Conservation (phyloP, 2,888 invertebrate genomes). For the Hesperia comma region DNA sequence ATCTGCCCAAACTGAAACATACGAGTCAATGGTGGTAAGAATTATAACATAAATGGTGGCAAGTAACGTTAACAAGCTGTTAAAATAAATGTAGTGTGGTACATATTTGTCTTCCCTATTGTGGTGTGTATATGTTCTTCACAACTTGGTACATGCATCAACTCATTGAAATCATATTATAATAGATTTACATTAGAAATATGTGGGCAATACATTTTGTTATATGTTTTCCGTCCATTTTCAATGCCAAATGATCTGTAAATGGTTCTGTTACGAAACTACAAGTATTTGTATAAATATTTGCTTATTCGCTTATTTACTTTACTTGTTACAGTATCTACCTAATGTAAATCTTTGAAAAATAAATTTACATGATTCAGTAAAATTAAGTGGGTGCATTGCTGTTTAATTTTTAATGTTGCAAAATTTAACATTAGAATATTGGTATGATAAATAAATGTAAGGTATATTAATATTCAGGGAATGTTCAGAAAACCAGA, state of each 20-base stretch:
- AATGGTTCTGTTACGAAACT: constrained; percentile 61
- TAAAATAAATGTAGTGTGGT: constrained; percentile 38
- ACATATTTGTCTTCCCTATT: constrained; percentile 40
- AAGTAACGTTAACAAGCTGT: constrained; percentile 33
- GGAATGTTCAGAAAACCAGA: no score
- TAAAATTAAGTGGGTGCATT: background rate
- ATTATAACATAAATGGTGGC: constrained; percentile 19
- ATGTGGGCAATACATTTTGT: constrained; percentile 39
- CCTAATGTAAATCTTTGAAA: constrained; percentile 41
- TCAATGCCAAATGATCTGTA: constrained; percentile 63
- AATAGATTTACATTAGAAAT: constrained; percentile 46
- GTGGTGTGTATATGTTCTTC: constrained; percentile 48
- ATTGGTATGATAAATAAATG: no score
- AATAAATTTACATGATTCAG: constrained; percentile 29
- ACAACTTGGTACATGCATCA: constrained; percentile 49
- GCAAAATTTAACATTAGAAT: no score
- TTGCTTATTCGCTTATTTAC: constrained; percentile 33
- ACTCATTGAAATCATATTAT: constrained; percentile 49
- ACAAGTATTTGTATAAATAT: constrained; percentile 53
- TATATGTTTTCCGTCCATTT: constrained; percentile 46
- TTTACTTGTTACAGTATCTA: background rate
- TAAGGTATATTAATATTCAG: no score
- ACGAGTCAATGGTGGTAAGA: background rate
- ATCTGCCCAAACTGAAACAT: constrained; percentile 18
- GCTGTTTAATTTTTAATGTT: no score